Evolutionary conservation across 1,140 invertebrate species (phyloP), one percentile per base, ranked within the genome.

Genomic region (Sitodiplosis mosellana): DNA sequence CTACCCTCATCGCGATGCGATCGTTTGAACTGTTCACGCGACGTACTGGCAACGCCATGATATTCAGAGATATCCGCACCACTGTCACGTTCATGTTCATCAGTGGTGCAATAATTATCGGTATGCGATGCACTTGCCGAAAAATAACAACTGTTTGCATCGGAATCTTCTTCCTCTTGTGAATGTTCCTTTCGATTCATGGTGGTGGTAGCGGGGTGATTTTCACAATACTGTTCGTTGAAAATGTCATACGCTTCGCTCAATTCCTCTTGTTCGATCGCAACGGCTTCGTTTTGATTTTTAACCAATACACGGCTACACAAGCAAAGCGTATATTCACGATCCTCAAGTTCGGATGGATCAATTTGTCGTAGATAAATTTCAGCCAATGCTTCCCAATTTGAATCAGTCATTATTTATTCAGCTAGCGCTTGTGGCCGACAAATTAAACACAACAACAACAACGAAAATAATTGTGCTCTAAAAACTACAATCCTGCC

Each of bases 51-150:
- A 1, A 76, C 77, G 53, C 75, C 27, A 18, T 18, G 41, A 18
- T 43, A 20, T 21, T 45, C 43, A 1, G 67, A 68, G 15, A 79
- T 62, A 55, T 79, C 77, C 3, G 76, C 77, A 1, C 76, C 77
- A 54, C 75, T 78, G 55, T 79, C 77, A 8, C 73, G 75, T 54
- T 78, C 77, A 60, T 77, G 74, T 54, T 79, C 76, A 56, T 78
- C 76, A 17, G 75, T 78, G 22, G 76, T 78, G 54, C 64, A 69
- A 51, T 76, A 75, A 56, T 77, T 77, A 52, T 77, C 74, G 7
- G 47, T 48, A 22, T 48, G 47, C 19, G 47, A 48, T 43, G 47
- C 47, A 40, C 75, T 77, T 21, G 76, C 76, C 57, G 74, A 76
- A 54, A 75, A 77, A 56, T 79, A 79, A 55, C 77, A 79, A 59